Conservation (phyloP, 2,797 vertebrate species). For the Parauchenoglanis punctatus region DNA sequence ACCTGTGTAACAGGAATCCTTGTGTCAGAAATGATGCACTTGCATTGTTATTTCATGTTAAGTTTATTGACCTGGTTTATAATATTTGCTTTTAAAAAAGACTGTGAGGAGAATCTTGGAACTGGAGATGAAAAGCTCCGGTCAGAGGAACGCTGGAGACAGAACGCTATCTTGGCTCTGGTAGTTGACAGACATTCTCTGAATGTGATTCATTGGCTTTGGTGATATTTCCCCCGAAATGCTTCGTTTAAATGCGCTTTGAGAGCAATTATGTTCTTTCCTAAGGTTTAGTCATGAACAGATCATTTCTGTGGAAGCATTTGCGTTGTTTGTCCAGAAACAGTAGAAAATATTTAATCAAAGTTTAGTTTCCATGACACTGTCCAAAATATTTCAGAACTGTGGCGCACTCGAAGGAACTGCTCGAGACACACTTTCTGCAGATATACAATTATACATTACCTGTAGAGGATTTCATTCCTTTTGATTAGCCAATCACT, state of each 20-base stretch:
- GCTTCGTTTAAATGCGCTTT: neutral
- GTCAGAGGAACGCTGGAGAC: neutral
- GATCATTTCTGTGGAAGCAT: neutral
- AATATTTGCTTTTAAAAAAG: neutral
- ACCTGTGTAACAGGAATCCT: neutral
- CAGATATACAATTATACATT: neutral
- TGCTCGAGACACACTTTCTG: neutral
- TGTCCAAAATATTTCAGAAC: neutral
- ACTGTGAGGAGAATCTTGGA: neutral
- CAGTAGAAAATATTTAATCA: conserved; percentile 7
- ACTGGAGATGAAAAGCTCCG: neutral
- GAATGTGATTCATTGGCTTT: conserved; percentile 12
- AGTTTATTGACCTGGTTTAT: neutral
- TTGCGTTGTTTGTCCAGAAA: conserved; percentile 14
- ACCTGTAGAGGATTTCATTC: neutral
- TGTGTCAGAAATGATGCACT: neutral
- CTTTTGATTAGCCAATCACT: neutral
- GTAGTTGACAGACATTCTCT: conserved; percentile 10
- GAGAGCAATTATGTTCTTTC: neutral
- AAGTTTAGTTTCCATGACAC: conserved; percentile 7
- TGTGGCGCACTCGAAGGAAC: too few relatives aligned
- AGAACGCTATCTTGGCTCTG: neutral
- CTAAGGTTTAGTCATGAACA: neutral
- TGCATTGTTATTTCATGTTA: neutral
- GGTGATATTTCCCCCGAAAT: conserved; percentile 1